Conservation (phyloP, 2,888 invertebrate species). For the Cyclophora albipunctata region DNA sequence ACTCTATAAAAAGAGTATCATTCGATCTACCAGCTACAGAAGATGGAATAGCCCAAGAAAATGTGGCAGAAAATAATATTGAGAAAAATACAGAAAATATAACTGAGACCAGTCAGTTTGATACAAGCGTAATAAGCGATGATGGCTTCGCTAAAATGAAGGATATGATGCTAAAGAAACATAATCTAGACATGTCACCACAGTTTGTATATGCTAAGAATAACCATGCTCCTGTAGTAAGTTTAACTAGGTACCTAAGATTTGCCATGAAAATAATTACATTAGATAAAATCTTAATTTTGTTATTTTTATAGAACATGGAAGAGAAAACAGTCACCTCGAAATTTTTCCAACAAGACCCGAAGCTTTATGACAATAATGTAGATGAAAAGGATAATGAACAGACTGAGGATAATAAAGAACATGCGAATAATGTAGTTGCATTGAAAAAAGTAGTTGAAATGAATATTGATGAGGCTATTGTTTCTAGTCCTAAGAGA, state of each 20-base stretch:
- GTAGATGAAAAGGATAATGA: conserved; percentile 1
- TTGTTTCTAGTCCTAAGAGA: conserved; percentile 26
- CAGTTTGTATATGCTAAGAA: conserved; percentile 56
- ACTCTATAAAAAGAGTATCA: conserved; percentile 35
- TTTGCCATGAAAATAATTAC: no score
- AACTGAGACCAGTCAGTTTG: conserved; percentile 29
- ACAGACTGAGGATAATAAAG: background rate
- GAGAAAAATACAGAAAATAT: conserved; percentile 25
- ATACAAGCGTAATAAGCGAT: conserved; percentile 33
- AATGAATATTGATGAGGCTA: conserved; percentile 6
- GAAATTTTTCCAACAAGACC: conserved; percentile 40
- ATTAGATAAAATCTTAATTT: no score
- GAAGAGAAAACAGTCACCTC: conserved; percentile 40
- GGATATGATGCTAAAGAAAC: conserved; percentile 50
- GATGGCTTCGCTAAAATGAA: conserved; percentile 42
- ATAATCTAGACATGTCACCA: conserved; percentile 54
- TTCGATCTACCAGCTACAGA: conserved; percentile 34
- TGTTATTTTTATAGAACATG: conserved; percentile 22
- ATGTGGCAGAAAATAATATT: conserved; percentile 10
- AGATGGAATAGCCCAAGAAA: conserved; percentile 23
- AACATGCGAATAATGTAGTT: background rate
- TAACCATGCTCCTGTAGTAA: conserved; percentile 29
- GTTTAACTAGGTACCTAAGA: background rate
- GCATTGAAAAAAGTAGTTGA: conserved; percentile 1
- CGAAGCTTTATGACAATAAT: background rate